phyloP scores from a whole-genome alignment of 2,888 invertebrate genomes.

The Trachelus stipa region DNA sequence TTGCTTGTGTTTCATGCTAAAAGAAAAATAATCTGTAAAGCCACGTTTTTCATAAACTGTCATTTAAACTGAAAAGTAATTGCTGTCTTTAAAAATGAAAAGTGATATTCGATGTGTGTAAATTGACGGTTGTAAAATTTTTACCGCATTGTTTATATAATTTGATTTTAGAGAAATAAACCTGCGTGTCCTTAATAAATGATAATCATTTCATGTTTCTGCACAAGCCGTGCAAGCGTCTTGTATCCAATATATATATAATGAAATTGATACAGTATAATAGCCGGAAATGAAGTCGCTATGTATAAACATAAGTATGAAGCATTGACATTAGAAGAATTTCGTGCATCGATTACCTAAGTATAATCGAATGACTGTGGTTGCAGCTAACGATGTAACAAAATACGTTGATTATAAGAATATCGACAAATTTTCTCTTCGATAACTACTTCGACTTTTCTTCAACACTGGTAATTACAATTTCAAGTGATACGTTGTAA shows the following conservation, averaged over 20 bases:
- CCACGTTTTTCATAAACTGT: conserved; percentile 10
- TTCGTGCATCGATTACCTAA: conserved; percentile 30
- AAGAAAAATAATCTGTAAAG: conserved; percentile 29
- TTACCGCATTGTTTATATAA: not conserved
- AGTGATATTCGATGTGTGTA: not conserved
- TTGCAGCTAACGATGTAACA: conserved; percentile 6
- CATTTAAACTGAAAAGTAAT: conserved; percentile 58
- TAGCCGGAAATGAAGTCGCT: not conserved
- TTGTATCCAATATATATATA: not conserved
- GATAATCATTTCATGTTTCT: not conserved
- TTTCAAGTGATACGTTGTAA: not conserved
- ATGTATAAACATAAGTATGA: not conserved
- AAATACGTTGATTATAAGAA: not conserved
- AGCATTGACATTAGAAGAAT: conserved; percentile 15
- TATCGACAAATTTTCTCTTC: not conserved
- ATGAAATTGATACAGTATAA: not conserved
- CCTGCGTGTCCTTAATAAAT: not conserved
- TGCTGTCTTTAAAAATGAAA: conserved; percentile 38
- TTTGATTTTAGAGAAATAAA: not conserved
- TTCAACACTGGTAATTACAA: not conserved
- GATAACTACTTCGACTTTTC: not conserved
- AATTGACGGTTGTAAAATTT: not conserved
- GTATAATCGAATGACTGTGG: conserved; percentile 16
- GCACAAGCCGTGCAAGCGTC: not conserved
- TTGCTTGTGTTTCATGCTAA: conserved; percentile 44